Evolutionary conservation across 2,113 vertebrate species (phyloP), one percentile per base, ranked within the genome.

Genomic region (Anoura caudifer): DNA sequence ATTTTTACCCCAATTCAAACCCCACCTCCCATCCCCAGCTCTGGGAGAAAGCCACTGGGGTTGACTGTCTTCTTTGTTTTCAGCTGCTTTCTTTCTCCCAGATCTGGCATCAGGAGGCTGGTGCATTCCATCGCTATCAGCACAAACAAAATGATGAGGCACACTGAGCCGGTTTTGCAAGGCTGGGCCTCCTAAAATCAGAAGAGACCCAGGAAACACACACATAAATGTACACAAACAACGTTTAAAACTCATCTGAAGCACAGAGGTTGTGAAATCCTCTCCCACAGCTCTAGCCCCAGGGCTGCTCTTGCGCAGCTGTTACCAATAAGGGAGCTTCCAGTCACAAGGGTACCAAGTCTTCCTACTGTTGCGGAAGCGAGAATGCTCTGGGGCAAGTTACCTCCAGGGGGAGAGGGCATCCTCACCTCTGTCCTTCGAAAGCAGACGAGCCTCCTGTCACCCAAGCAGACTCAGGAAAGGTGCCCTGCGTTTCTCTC

Each of bases 281-380:
- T 93, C 83, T 93, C 82, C 95, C 13, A 13, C 92, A 86, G 73
- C 38, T 24, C 81, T 33, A 79, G 67, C 73, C 94, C 70, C 36
- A 87, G 94, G 87, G 92, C 95, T 95, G 85, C 96, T 69, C 67
- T 95, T 75, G 52, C 69, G 63, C 99, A 99, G 98, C 98, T 99
- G 99, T 98, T 98, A 98, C 97, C 97, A 97, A 98, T 98, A 97
- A 99, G 94, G 92, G 15, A 96, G 69, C 88, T 88, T 90, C 98
- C 87, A 52, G 96, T 98, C 98, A 98, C 97, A 95, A 96, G 98
- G 98, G 98, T 98, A 98, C 96, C 85, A 97, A 96, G 98, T 97
- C 98, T 97, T 70, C 97, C 97, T 87, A 50, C 97, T 98, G 98
- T 97, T 92, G 33, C 28, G 77, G 96, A 87, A 94, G 77, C 73